These are phyloP conservation scores for Orientallactaga bullata DNA, from an alignment of 2,113 vertebrate genomes.

Conservation along the genomic window DNA sequence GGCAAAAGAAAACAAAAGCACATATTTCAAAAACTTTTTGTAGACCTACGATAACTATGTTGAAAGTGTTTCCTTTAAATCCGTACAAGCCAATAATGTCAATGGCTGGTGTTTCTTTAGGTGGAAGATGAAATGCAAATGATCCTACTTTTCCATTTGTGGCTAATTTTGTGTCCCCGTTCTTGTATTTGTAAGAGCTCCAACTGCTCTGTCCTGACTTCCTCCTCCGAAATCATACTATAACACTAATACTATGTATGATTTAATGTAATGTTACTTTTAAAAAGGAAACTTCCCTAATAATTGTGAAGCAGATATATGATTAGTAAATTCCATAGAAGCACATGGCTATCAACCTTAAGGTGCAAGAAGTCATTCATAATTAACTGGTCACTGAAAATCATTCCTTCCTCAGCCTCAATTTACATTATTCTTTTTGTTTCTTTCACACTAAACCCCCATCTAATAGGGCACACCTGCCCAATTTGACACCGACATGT, in stretches of 20 bases:
- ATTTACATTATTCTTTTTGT: not conserved
- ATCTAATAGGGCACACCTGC: no score
- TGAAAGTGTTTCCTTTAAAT: not conserved
- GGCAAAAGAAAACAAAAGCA: not conserved
- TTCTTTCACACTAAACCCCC: no score
- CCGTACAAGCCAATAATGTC: not conserved
- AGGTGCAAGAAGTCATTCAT: not conserved
- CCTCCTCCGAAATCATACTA: not conserved
- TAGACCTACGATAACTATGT: not conserved
- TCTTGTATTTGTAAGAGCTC: not conserved
- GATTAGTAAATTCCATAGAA: not conserved
- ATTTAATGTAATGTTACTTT: not conserved
- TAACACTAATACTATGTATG: not conserved
- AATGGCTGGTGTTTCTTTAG: not conserved
- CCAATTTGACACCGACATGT: no score
- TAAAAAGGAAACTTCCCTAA: not conserved
- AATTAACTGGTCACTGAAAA: not conserved
- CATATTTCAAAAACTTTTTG: not conserved
- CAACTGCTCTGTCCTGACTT: not conserved
- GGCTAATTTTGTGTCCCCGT: not conserved
- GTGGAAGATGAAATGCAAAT: not conserved
- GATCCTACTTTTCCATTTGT: not conserved
- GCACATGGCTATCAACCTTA: not conserved
- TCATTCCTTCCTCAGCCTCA: not conserved
- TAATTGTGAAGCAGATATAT: not conserved